Evolutionary conservation across 2,888 invertebrate species (phyloP).

Genomic region (Trilocha varians): DNA sequence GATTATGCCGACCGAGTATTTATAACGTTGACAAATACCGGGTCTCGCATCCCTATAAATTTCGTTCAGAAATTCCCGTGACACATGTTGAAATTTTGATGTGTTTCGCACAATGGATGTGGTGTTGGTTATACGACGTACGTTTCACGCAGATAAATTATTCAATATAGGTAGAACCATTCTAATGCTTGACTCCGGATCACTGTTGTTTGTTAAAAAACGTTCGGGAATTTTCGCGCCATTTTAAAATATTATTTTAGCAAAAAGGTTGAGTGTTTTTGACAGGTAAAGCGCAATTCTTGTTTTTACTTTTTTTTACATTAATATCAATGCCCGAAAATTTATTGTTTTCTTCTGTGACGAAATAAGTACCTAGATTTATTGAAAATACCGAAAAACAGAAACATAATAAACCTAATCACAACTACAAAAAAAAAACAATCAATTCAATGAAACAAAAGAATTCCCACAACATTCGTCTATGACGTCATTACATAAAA

Average conservation of each 20-base stretch:
- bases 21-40: background rate
- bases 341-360: too few relatives aligned
- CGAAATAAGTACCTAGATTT: too few relatives aligned
- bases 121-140: background rate
- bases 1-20: background rate
- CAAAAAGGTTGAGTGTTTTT: too few relatives aligned
- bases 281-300: too few relatives aligned
- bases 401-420: too few relatives aligned
- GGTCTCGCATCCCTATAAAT: background rate
- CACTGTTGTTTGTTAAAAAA: too few relatives aligned
- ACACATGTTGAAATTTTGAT: background rate
- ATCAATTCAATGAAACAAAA: slow-evolving; percentile 1
- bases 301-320: too few relatives aligned
- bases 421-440: background rate
- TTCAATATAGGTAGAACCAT: background rate
- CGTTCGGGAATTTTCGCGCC: too few relatives aligned
- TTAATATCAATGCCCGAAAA: too few relatives aligned
- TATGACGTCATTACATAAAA: slow-evolving; percentile 9
- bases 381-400: too few relatives aligned
- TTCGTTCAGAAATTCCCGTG: background rate
- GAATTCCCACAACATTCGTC: too few relatives aligned
- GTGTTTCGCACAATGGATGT: background rate
- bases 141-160: background rate
- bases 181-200: background rate
- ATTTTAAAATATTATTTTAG: too few relatives aligned